A percentile compares a stretch with the other conserved stretches of the same genome.
Evolutionary conservation across 1,140 invertebrate species (phyloP).

Genomic region (Brachionus sp.): DNA sequence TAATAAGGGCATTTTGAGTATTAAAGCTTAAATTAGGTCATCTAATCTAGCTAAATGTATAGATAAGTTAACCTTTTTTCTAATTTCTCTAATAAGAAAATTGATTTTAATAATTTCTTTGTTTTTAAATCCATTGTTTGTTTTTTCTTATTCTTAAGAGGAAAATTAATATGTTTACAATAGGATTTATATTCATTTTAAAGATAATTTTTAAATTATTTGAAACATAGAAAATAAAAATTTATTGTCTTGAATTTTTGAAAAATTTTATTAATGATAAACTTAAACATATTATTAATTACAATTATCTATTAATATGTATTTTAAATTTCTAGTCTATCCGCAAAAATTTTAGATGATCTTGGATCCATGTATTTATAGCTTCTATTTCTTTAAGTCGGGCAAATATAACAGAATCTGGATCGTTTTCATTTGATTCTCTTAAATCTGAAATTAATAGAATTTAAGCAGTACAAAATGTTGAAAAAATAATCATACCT

Average conservation of each 20-base stretch:
- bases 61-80: not conserved
- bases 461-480: no score
- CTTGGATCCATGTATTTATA: constrained; percentile 69
- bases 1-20: no score
- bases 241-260: not conserved
- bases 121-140: not conserved
- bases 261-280: not conserved
- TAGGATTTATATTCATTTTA: not conserved
- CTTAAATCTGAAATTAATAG: constrained; percentile 67
- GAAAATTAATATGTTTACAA: not conserved
- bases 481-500: not conserved
- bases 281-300: not conserved
- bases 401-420: constrained; percentile 67
- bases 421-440: constrained; percentile 68
- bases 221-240: not conserved
- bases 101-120: not conserved
- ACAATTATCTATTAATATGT: not conserved
- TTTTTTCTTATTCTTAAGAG: not conserved
- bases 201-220: not conserved
- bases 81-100: not conserved
- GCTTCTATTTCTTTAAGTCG: constrained; percentile 67
- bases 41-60: not conserved
- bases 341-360: not conserved
- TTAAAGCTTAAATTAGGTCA: not conserved
- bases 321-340: not conserved